These are phyloP conservation scores for Mythimna pallens DNA, from an alignment of 2,888 invertebrate species.

Conservation along the genomic window DNA sequence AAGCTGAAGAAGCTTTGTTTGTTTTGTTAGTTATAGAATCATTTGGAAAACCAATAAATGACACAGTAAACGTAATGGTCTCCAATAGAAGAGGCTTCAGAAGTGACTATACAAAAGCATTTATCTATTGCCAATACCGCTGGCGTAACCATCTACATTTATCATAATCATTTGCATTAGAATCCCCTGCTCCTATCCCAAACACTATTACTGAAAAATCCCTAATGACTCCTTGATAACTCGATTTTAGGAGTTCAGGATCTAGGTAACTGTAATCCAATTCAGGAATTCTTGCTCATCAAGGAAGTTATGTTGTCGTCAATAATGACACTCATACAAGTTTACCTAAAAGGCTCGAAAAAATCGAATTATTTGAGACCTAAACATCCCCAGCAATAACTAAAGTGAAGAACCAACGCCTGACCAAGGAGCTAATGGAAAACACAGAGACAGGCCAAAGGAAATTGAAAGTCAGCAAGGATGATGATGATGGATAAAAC, in stretches of 20 bases:
- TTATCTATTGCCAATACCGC: no score
- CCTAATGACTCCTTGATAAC: neutral
- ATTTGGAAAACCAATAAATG: neutral
- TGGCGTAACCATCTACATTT: no score
- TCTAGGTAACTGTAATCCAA: neutral
- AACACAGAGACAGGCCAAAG: neutral
- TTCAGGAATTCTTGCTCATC: neutral
- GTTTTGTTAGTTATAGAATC: neutral
- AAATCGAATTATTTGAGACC: neutral
- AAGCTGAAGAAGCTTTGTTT: no score
- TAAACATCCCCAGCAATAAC: neutral
- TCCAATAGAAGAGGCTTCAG: neutral
- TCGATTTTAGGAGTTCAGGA: neutral
- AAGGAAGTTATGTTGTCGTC: neutral
- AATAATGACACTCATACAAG: neutral
- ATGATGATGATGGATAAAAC: neutral
- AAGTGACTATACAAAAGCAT: no score
- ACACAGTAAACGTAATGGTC: no score
- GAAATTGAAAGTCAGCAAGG: neutral
- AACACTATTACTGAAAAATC: neutral
- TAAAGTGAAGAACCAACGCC: neutral
- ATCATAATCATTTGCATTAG: neutral
- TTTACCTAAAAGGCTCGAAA: neutral
- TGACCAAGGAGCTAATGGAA: neutral
- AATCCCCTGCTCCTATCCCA: no score